A percentile compares a stretch with the other conserved stretches of the same genome.
These are phyloP conservation scores for Minunthozetes semirufus DNA, from an alignment of 2,888 invertebrate genomes.

Conservation along the genomic window DNA sequence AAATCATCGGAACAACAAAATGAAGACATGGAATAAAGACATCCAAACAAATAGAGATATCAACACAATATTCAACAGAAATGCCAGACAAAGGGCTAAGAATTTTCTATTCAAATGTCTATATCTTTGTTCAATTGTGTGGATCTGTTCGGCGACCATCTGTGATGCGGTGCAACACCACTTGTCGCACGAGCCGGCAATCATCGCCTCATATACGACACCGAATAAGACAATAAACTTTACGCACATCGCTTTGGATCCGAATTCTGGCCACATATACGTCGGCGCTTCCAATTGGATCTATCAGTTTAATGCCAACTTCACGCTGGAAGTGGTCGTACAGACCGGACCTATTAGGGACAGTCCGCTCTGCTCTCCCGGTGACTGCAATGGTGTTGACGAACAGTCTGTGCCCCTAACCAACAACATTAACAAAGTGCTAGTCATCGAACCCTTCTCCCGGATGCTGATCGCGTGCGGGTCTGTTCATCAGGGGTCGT, in stretches of 20 bases:
- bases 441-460: slow-evolving; percentile 73
- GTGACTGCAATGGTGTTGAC: slow-evolving; percentile 38
- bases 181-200: not conserved
- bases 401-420: slow-evolving; percentile 50
- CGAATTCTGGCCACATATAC: slow-evolving; percentile 61
- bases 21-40: slow-evolving; percentile 4
- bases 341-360: slow-evolving; percentile 68
- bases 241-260: slow-evolving; percentile 51
- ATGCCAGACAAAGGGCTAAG: not conserved
- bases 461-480: slow-evolving; percentile 78
- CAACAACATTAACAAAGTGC: slow-evolving; percentile 62
- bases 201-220: slow-evolving; percentile 38
- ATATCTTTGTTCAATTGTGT: not conserved
- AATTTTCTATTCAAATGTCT: not conserved
- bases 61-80: too few species aligned
- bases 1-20: not conserved
- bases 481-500: slow-evolving; percentile 80
- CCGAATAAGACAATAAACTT: slow-evolving; percentile 44
- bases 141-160: not conserved
- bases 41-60: not conserved
- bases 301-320: slow-evolving; percentile 70
- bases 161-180: not conserved
- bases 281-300: slow-evolving; percentile 80
- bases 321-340: slow-evolving; percentile 66
- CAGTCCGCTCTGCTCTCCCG: slow-evolving; percentile 64